phyloP scores from a whole-genome alignment of 2,113 vertebrate species.

The Geococcyx californianus region DNA sequence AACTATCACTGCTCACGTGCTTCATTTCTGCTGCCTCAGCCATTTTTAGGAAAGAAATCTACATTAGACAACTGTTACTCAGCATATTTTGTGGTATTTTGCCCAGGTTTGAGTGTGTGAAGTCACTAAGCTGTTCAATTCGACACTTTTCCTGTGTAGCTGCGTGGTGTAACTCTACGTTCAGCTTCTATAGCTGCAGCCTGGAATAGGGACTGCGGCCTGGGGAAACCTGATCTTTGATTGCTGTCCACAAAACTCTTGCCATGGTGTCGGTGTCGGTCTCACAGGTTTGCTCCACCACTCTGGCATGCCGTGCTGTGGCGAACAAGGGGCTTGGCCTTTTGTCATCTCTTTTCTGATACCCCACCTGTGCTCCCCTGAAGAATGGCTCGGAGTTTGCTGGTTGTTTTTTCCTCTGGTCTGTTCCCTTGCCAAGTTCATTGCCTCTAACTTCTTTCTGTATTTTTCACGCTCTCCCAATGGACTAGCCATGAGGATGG shows the following conservation, averaged over 20 bases:
- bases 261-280: neutral
- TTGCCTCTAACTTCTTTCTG: neutral
- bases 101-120: neutral
- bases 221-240: neutral
- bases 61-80: neutral
- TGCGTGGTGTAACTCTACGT: neutral
- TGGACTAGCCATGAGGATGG: neutral
- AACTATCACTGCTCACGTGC: neutral
- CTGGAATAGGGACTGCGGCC: neutral
- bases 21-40: neutral
- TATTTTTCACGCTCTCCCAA: neutral
- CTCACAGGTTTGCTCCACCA: neutral
- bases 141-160: neutral
- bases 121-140: conserved; percentile 30
- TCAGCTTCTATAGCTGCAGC: neutral
- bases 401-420: neutral
- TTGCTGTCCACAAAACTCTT: neutral
- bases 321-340: neutral
- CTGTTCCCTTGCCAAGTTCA: neutral
- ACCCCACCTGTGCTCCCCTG: neutral
- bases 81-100: neutral
- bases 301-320: neutral
- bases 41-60: neutral
- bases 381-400: neutral
- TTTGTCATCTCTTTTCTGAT: neutral